These are phyloP conservation scores for Crypturellus tataupa DNA, from an alignment of 2,797 vertebrate species.

Conservation along the genomic window DNA sequence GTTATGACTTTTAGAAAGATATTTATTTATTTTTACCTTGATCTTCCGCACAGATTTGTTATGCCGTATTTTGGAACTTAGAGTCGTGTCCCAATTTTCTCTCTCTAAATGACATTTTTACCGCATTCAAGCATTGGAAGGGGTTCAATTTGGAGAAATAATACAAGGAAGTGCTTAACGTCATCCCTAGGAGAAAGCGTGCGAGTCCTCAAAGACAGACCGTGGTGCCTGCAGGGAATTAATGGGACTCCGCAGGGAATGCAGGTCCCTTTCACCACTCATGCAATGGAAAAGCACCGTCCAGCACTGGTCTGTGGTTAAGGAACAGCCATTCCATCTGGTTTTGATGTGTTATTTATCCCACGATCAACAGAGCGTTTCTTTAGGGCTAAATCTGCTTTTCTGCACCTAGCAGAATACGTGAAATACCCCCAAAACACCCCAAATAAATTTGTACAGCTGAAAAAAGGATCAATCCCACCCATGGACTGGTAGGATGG, in stretches of 20 bases:
- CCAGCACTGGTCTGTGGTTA: not conserved
- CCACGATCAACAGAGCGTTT: not conserved
- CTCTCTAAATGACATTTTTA: slow-evolving; percentile 51
- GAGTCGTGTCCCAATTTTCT: slow-evolving; percentile 43
- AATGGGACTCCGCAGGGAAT: slow-evolving; percentile 25
- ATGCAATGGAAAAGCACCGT: not conserved
- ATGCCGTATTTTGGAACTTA: not conserved
- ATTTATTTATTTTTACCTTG: not conserved
- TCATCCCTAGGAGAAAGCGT: not conserved
- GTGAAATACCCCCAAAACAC: too few species aligned
- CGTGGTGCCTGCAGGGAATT: not conserved
- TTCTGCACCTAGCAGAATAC: not conserved
- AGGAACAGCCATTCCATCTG: not conserved
- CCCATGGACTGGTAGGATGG: rapidly evolving
- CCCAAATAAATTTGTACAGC: not conserved
- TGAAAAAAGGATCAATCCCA: rapidly evolving
- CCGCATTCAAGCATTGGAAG: slow-evolving; percentile 34
- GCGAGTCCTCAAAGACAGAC: not conserved
- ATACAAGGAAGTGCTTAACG: not conserved
- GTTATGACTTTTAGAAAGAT: not conserved
- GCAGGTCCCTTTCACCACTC: not conserved
- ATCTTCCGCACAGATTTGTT: not conserved
- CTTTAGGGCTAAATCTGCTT: not conserved
- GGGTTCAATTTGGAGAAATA: slow-evolving; percentile 16
- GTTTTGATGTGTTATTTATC: not conserved